Evolutionary conservation across 2,888 invertebrate species (phyloP).

Genomic region (Hyposoter didymator): DNA sequence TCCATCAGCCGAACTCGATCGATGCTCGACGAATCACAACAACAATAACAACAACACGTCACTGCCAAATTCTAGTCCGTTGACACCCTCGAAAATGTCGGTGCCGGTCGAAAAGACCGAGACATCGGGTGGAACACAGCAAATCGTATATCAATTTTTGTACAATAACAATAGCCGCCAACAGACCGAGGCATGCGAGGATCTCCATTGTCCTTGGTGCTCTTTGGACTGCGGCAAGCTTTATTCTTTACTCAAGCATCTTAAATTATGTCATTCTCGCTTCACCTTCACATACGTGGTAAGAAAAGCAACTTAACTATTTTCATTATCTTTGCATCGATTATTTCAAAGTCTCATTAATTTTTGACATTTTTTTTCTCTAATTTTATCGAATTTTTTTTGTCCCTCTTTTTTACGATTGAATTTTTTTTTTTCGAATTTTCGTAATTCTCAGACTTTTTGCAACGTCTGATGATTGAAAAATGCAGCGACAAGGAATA

Average conservation of each 20-base stretch:
- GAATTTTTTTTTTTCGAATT: neutral
- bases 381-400: too few species aligned
- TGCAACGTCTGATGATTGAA: neutral
- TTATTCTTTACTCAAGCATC: conserved; percentile 96
- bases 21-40: conserved; percentile 80
- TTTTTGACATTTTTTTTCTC: neutral
- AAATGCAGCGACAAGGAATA: neutral
- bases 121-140: conserved; percentile 85
- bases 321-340: too few species aligned
- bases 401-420: neutral
- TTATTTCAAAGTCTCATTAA: neutral
- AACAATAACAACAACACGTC: conserved; percentile 81
- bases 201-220: conserved; percentile 98
- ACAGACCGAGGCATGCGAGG: conserved; percentile 97
- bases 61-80: conserved; percentile 81
- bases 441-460: neutral
- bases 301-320: conserved; percentile 80
- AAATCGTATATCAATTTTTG: conserved; percentile 97
- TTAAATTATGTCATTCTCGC: conserved; percentile 96
- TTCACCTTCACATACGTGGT: conserved; percentile 97
- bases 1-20: conserved; percentile 78
- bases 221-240: conserved; percentile 94
- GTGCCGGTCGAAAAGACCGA: conserved; percentile 78
- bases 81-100: conserved; percentile 80
- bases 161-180: conserved; percentile 98